phyloP scores from a whole-genome alignment of 2,113 vertebrate species.

The Rhea pennata region DNA sequence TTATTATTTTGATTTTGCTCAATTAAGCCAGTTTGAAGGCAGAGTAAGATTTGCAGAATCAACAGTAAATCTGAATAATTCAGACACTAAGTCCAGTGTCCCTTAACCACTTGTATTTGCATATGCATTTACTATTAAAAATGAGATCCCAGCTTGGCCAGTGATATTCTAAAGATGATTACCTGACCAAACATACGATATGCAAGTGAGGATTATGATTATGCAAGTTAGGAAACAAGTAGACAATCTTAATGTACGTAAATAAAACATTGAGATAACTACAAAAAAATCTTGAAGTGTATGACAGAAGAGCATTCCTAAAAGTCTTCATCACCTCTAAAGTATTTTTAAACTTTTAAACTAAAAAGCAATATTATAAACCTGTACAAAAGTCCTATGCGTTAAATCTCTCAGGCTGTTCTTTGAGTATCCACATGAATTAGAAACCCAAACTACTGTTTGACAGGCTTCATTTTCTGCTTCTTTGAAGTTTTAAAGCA shows the following conservation, averaged over 20 bases:
- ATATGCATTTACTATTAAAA: background rate
- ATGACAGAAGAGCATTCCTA: background rate
- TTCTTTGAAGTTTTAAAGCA: background rate
- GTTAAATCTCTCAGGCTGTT: background rate
- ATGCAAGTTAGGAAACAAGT: background rate
- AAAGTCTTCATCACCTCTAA: background rate
- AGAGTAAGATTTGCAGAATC: background rate
- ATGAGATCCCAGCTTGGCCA: background rate
- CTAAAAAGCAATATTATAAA: background rate
- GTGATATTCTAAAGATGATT: background rate
- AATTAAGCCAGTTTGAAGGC: background rate
- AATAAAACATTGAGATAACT: background rate
- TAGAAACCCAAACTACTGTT: background rate
- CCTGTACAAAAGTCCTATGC: rapidly evolving
- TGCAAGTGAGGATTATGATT: background rate
- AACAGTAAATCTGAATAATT: background rate
- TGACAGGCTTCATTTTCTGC: background rate
- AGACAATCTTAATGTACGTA: background rate
- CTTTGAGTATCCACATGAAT: background rate
- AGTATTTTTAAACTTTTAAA: background rate
- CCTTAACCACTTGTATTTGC: background rate
- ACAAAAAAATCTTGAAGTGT: background rate
- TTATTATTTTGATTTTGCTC: background rate
- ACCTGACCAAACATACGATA: background rate
- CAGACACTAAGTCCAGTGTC: background rate